These are phyloP conservation scores for Lophotriccus pileatus DNA, from an alignment of 2,797 vertebrate genomes.

Conservation along the genomic window DNA sequence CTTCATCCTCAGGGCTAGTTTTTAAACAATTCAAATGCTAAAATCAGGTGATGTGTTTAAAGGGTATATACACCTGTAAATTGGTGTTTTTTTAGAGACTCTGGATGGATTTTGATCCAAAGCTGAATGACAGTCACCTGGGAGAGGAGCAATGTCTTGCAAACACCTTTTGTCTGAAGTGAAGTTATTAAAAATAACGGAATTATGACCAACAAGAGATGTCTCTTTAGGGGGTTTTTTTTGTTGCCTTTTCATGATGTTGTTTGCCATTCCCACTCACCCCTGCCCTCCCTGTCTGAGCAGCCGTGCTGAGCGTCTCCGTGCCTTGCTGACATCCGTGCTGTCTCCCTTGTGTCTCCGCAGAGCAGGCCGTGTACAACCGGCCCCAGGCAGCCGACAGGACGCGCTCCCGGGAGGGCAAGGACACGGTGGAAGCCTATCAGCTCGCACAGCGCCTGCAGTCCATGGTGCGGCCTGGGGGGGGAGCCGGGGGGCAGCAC, in stretches of 20 bases:
- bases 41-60: neutral
- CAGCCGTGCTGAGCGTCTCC: neutral
- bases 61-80: neutral
- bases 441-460: constrained; percentile 92
- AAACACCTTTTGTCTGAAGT: neutral
- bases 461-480: constrained; percentile 83
- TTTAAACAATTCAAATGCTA: neutral
- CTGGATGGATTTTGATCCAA: neutral
- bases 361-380: constrained; percentile 95
- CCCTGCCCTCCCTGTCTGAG: fast-evolving
- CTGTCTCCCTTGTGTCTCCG: neutral
- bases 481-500: neutral
- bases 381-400: constrained; percentile 86
- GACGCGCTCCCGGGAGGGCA: constrained; percentile 83
- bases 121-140: neutral
- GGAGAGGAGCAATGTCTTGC: neutral
- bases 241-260: neutral
- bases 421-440: constrained; percentile 86
- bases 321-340: neutral
- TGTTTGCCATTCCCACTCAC: fast-evolving
- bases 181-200: neutral
- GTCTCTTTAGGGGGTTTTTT: neutral
- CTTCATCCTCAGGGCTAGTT: neutral
- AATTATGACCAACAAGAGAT: fast-evolving
- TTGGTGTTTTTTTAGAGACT: neutral